Conservation (phyloP, 2,888 invertebrate species). For the Cantharis lateralis region DNA sequence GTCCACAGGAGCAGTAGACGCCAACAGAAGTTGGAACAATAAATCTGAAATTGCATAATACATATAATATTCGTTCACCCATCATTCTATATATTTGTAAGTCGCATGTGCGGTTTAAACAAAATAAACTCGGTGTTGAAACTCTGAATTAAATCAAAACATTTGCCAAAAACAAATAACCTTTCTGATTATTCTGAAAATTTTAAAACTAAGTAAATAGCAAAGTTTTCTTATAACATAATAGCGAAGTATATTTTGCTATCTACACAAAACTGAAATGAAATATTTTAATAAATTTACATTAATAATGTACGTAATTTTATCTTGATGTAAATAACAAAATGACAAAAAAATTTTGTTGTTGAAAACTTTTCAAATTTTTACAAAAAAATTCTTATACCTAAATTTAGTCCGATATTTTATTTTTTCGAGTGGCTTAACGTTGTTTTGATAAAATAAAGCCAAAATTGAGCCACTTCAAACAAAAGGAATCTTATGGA, state of each 20-base stretch:
- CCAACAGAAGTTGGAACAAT: background rate
- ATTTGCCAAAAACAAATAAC: background rate
- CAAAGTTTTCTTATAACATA: background rate
- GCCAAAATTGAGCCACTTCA: background rate
- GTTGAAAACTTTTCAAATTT: too few species aligned
- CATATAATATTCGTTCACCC: background rate
- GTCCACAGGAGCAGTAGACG: background rate
- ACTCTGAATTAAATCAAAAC: background rate
- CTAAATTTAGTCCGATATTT: background rate
- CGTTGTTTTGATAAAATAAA: background rate
- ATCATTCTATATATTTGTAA: background rate
- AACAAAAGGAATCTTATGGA: background rate
- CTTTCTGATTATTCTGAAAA: background rate
- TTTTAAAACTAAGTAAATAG: background rate
- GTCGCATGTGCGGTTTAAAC: background rate
- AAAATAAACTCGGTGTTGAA: background rate
- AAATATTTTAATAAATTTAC: background rate
- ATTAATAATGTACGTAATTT: background rate
- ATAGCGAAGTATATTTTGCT: background rate
- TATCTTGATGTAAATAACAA: background rate
- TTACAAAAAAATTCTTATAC: too few species aligned
- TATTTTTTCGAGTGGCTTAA: background rate
- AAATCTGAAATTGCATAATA: background rate
- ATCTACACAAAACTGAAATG: background rate
- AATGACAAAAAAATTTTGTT: background rate